Evolutionary conservation across 2,888 invertebrate genomes (phyloP).

Genomic region (Chymomyza fuscimana): DNA sequence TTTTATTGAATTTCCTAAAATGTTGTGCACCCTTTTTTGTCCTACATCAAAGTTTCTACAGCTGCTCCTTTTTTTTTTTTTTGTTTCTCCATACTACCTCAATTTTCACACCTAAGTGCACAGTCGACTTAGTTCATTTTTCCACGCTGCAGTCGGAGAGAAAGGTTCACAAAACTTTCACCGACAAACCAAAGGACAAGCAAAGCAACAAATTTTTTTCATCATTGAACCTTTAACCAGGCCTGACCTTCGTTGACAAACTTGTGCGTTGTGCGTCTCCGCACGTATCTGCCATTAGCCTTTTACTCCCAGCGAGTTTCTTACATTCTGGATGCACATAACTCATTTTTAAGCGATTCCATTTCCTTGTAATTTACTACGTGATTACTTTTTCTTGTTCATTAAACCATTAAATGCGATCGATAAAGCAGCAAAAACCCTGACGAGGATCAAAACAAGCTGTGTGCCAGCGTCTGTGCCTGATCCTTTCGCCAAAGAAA

Average conservation of each 20-base stretch:
- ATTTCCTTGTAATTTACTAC: conserved; percentile 73
- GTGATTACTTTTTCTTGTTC: conserved; percentile 73
- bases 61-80: conserved; percentile 42
- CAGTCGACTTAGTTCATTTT: conserved; percentile 28
- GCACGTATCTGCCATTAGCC: conserved; percentile 64
- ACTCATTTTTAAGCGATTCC: conserved; percentile 70
- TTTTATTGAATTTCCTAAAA: neutral
- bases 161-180: conserved; percentile 54
- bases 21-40: neutral
- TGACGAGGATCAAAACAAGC: conserved; percentile 41
- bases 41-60: conserved; percentile 30
- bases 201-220: conserved; percentile 56
- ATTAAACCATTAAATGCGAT: conserved; percentile 73
- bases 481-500: conserved; percentile 42
- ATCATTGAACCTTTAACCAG: conserved; percentile 54
- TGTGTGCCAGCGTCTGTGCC: conserved; percentile 9
- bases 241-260: conserved; percentile 44
- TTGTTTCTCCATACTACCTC: conserved; percentile 1
- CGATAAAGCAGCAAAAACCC: conserved; percentile 50
- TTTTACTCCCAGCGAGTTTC: conserved; percentile 15
- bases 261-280: neutral
- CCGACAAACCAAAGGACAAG: conserved; percentile 36
- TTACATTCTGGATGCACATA: conserved; percentile 34
- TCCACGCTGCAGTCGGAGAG: conserved; percentile 41
- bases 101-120: conserved; percentile 34